A percentile compares a stretch with the other conserved stretches of the same genome.
Conservation (phyloP, 2,113 vertebrate species). For the Bos javanicus region DNA sequence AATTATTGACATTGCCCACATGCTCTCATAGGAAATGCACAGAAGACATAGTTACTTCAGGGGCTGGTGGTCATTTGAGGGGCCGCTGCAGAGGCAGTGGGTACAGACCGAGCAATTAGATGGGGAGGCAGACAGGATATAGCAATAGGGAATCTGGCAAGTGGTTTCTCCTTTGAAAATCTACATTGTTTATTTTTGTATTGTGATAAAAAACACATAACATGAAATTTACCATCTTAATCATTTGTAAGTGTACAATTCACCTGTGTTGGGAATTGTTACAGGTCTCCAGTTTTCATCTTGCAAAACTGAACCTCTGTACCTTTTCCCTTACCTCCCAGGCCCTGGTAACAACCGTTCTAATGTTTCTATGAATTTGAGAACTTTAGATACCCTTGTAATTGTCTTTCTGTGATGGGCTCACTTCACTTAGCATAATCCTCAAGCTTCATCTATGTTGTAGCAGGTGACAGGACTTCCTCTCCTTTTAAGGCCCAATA, state of each 20-base stretch:
- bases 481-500: not conserved
- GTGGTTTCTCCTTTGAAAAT: not conserved
- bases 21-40: not conserved
- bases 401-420: not conserved
- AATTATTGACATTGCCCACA: not conserved
- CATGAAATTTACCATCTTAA: not conserved
- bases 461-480: not conserved
- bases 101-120: not conserved
- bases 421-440: not conserved
- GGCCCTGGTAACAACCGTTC: not conserved
- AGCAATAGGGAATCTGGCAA: not conserved
- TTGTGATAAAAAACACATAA: not conserved
- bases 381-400: not conserved
- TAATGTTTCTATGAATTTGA: not conserved
- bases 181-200: not conserved
- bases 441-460: not conserved
- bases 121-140: not conserved
- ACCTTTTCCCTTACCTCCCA: not conserved
- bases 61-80: not conserved
- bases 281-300: not conserved
- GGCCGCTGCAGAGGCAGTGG: not conserved
- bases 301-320: slow-evolving; percentile 4
- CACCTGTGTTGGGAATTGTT: not conserved
- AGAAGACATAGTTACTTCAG: not conserved
- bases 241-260: not conserved